Conservation (phyloP, 2,113 vertebrate genomes). For the Xyliphius kryptos region DNA sequence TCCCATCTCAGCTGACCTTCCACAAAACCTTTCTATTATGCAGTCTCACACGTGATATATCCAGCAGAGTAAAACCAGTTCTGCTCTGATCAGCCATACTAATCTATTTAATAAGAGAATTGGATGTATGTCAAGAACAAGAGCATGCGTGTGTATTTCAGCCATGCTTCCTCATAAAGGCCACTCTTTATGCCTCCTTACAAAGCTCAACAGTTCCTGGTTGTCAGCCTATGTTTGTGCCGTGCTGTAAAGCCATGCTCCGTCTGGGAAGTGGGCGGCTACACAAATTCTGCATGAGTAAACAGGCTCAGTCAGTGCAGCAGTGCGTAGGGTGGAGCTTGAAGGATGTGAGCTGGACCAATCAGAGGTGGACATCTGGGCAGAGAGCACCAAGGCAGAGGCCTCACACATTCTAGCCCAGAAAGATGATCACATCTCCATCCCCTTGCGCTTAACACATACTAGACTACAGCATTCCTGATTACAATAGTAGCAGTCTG, state of each 20-base stretch:
- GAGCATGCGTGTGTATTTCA: too few species aligned
- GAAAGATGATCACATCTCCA: conserved; percentile 10
- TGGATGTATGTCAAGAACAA: too few species aligned
- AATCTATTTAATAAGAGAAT: too few species aligned
- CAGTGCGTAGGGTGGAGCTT: conserved; percentile 28
- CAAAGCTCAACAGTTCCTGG: conserved; percentile 10
- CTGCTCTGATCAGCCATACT: too few species aligned
- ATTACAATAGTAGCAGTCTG: conserved; percentile 14
- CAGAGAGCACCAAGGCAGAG: conserved; percentile 20
- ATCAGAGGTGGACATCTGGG: conserved; percentile 41
- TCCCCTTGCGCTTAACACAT: neutral
- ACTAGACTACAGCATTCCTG: conserved; percentile 7
- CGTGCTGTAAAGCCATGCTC: conserved; percentile 25
- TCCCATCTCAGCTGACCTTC: too few species aligned
- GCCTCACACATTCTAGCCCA: conserved; percentile 2
- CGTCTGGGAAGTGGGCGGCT: conserved; percentile 37
- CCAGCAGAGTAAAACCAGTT: too few species aligned
- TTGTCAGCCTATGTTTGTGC: conserved; percentile 15
- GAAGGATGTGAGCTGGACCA: conserved; percentile 20
- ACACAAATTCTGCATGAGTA: conserved; percentile 9
- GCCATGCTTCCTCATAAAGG: too few species aligned
- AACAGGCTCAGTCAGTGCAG: conserved; percentile 14
- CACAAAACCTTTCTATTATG: too few species aligned
- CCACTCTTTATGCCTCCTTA: too few species aligned
- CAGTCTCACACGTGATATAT: too few species aligned